Evolutionary conservation across 2,797 vertebrate genomes (phyloP), one percentile per base, ranked within the genome.

Genomic region (Diglossa cyanea): DNA sequence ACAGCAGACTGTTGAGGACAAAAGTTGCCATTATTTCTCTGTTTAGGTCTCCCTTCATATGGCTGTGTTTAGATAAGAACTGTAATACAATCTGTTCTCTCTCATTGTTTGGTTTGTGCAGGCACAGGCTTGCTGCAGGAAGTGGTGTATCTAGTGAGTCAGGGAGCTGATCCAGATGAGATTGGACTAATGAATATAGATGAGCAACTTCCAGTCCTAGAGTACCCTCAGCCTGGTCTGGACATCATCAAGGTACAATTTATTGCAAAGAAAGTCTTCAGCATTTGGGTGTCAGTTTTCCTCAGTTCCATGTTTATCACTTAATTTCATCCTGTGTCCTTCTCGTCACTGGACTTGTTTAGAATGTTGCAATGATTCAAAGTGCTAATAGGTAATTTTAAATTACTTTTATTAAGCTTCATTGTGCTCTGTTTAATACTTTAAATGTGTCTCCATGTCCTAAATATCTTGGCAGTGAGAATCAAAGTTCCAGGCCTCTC

Each of bases 161-260:
- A 99, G 97, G 99, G 99, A 53, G 99, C 98, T 1, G 99, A 99
- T 96, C 99, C 99, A 2, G 99, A 99, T 78, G 99, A 99, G 97
- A 99, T 99, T 11, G 99, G 99, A 91, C 97, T 99, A 50, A 99
- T 99, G 99, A 99, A 99, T 97, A 99, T 99, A 28, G 99, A 99
- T 48, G 99, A 99, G 90, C 99, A 99, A 91, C 98, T 99, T 67
- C 99, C 99, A 2, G 99, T 99, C 73, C 95, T 99, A 88, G 99
- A 99, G 93, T 99, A 99, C 84, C 99, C 99, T 5, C 99, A 99
- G 83, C 99, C 99, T 0, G 99, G 99, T 20, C 98, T 99, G 94
- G 99, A 99, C 85, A 99, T 99, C 95, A 99, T 99, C 96, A 99
- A 99, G 99, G 99, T 99, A 97, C 77, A 44, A 42, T 37, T 83